phyloP scores from a whole-genome alignment of 2,888 invertebrate genomes.

The Habrosyne pyritoides region DNA sequence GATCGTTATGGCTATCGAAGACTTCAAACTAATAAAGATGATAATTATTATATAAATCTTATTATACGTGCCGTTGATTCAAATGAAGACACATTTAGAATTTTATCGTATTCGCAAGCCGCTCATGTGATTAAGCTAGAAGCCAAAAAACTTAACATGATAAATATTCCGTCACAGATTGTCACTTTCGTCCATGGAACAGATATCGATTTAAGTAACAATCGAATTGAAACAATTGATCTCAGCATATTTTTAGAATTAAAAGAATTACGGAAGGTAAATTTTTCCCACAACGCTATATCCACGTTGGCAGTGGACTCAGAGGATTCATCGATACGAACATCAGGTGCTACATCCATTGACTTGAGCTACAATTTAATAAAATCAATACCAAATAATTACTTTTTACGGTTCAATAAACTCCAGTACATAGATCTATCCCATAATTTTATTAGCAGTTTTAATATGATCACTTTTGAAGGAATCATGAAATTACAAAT shows the following conservation, averaged over 20 bases:
- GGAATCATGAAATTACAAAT: slow-evolving; percentile 18
- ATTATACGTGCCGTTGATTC: background rate
- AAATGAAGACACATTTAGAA: background rate
- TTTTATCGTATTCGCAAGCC: background rate
- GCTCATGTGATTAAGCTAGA: background rate
- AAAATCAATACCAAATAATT: slow-evolving; percentile 18
- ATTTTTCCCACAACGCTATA: slow-evolving; percentile 16
- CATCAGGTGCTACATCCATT: slow-evolving; percentile 8
- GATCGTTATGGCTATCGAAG: background rate
- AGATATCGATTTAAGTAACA: slow-evolving; percentile 4
- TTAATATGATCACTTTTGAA: slow-evolving; percentile 23
- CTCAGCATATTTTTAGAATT: slow-evolving; percentile 6
- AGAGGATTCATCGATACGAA: background rate
- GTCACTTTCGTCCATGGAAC: background rate
- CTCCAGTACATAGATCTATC: slow-evolving; percentile 23
- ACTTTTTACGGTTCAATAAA: slow-evolving; percentile 15
- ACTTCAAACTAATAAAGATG: background rate
- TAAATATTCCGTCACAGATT: background rate
- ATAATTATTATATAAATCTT: background rate
- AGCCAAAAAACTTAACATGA: background rate
- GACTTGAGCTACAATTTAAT: slow-evolving; percentile 24
- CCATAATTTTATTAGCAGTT: slow-evolving; percentile 18
- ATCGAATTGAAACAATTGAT: slow-evolving; percentile 3
- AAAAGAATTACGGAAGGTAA: slow-evolving; percentile 6
- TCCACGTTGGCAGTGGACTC: slow-evolving; percentile 4